phyloP scores from a whole-genome alignment of 1,140 invertebrate genomes.

The Pissodes strobi region DNA sequence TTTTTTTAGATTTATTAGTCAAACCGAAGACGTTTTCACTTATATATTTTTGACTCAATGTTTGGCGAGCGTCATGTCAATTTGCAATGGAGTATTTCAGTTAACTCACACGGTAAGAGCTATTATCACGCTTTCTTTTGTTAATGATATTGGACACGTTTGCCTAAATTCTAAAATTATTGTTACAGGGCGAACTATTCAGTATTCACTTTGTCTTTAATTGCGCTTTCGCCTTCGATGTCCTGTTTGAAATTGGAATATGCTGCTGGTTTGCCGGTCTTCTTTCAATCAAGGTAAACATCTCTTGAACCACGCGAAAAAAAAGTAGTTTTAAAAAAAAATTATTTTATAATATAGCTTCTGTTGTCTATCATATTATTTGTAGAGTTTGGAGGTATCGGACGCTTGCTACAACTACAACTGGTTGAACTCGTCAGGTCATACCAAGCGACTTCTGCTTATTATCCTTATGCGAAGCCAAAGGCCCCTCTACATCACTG shows the following conservation, averaged over 20 bases:
- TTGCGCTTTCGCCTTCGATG: slow-evolving; percentile 11
- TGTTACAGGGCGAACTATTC: slow-evolving; percentile 1
- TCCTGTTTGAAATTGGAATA: slow-evolving; percentile 19
- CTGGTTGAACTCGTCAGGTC: slow-evolving; percentile 4
- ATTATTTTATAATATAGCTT: too few species aligned
- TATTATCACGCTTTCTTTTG: neutral
- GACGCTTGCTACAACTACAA: slow-evolving; percentile 26
- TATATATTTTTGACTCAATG: slow-evolving; percentile 14
- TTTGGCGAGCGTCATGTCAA: slow-evolving; percentile 1
- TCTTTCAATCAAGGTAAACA: slow-evolving; percentile 8
- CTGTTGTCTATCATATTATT: too few species aligned
- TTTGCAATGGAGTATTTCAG: slow-evolving; percentile 24
- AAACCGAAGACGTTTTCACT: slow-evolving; percentile 11
- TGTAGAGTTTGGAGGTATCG: slow-evolving; percentile 9
- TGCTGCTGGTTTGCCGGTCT: slow-evolving; percentile 19
- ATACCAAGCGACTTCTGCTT: slow-evolving; percentile 6
- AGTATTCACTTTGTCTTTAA: slow-evolving; percentile 13
- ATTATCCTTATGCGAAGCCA: slow-evolving; percentile 9
- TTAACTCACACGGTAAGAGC: slow-evolving; percentile 13
- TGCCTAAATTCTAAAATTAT: too few species aligned
- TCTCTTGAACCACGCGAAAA: too few species aligned
- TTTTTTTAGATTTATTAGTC: slow-evolving; percentile 14
- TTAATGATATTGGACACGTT: too few species aligned
- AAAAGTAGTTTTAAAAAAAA: neutral
- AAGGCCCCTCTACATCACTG: slow-evolving; percentile 16